Evolutionary conservation across 2,888 invertebrate genomes (phyloP), one percentile per base, ranked within the genome.

Genomic region (Conomelus anceps): DNA sequence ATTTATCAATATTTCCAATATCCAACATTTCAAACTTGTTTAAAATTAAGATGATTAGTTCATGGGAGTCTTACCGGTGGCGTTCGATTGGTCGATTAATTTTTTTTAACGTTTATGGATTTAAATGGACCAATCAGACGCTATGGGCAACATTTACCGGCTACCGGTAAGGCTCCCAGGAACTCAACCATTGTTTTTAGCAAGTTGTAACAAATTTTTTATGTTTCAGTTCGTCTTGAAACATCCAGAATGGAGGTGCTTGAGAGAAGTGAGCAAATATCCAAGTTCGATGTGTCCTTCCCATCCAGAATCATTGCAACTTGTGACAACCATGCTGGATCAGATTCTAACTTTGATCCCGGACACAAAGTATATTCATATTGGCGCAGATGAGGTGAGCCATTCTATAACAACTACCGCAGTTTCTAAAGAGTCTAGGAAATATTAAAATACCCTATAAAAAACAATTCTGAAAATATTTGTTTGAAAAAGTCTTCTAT

Each of bases 341-440:
- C 98, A 98, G 93, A 95, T 95, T 0, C 93, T 97, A 89, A 94
- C 94, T 0, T 94, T 95, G 85, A 97, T 97, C 93, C 94, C 95
- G 90, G 95, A 96, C 0, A 93, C 94, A 89, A 94, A 95, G 89
- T 96, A 95, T 92, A 93, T 97, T 90, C 97, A 97, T 93, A 97
- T 97, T 91, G 97, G 97, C 1, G 96, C 96, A 90, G 98, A 98
- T 94, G 98, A 96, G 94, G 95, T 95, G 92, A 91, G 91, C n/a
- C n/a, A n/a, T 88, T 85, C 22, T 87, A n/a, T 22, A 20, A 11
- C 1, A 6, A 1, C 4, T 6, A 34, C 17, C 6, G 17, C 34
- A 1, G 17, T 34, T 3, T 1, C 1, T n/a, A n/a, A n/a, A n/a
- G n/a, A n/a, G n/a, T n/a, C n/a, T n/a, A n/a, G n/a, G n/a, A n/a